phyloP scores from a whole-genome alignment of 2,113 vertebrate genomes.

The Apaloderma vittatum region DNA sequence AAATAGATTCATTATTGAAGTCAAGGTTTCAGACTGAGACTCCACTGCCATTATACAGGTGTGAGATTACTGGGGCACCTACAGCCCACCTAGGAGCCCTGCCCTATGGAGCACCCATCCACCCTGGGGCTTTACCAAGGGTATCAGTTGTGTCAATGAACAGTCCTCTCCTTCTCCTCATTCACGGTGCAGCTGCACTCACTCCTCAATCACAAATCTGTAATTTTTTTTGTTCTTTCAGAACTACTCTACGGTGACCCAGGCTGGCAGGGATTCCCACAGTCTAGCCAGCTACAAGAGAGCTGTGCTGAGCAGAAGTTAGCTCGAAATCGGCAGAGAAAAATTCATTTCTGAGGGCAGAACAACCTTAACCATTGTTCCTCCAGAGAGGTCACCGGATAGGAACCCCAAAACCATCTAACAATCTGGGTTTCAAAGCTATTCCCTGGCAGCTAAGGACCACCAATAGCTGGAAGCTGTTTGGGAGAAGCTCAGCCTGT shows the following conservation, averaged over 20 bases:
- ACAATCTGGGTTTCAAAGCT: neutral
- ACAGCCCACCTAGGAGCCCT: neutral
- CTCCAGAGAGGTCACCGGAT: neutral
- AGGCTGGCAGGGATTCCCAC: neutral
- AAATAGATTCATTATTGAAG: neutral
- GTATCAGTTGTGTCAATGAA: accelerated
- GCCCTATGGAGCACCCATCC: accelerated
- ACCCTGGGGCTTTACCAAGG: neutral
- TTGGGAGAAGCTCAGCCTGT: neutral
- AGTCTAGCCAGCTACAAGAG: accelerated
- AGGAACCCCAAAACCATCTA: neutral
- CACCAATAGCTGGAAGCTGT: neutral
- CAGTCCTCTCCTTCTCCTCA: neutral
- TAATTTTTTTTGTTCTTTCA: neutral
- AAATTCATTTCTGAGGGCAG: neutral
- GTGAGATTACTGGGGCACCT: neutral
- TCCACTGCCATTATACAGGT: neutral
- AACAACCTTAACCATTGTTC: neutral
- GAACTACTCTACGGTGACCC: neutral
- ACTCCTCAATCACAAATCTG: neutral
- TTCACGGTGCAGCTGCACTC: neutral
- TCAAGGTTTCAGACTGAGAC: neutral
- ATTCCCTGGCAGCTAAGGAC: neutral
- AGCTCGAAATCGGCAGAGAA: neutral
- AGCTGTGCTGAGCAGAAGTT: neutral